Evolutionary conservation across 2,888 invertebrate species (phyloP).

Genomic region (Rotaria socialis): DNA sequence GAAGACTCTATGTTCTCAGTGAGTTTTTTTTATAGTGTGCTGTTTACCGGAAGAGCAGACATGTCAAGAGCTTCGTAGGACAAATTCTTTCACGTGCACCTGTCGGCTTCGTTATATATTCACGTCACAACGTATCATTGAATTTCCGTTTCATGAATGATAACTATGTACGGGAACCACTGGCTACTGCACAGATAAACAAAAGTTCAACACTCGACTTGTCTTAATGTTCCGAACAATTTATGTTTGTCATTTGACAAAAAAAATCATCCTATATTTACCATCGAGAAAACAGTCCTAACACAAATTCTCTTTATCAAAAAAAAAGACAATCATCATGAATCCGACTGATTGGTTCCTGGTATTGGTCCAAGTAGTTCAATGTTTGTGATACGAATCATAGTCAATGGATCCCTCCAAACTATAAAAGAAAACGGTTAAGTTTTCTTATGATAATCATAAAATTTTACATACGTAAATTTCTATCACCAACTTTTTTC

Average conservation of each 20-base stretch:
- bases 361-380: neutral
- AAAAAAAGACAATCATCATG: neutral
- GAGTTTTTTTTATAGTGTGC: too few relatives aligned
- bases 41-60: too few relatives aligned
- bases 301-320: neutral
- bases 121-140: too few relatives aligned
- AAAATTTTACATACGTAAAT: neutral
- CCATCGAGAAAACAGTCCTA: neutral
- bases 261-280: neutral
- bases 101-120: too few relatives aligned
- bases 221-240: too few relatives aligned
- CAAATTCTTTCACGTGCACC: too few relatives aligned
- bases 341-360: conserved; percentile 4
- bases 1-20: too few relatives aligned
- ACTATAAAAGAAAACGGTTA: neutral
- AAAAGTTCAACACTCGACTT: too few relatives aligned
- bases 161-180: too few relatives aligned
- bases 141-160: too few relatives aligned
- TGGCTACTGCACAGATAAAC: too few relatives aligned
- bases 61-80: too few relatives aligned
- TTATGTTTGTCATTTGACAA: neutral
- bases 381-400: conserved; percentile 25
- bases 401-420: neutral
- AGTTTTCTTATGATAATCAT: neutral
- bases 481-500: neutral